Evolutionary conservation across 2,888 invertebrate species (phyloP).

Genomic region (Lymantria monacha): DNA sequence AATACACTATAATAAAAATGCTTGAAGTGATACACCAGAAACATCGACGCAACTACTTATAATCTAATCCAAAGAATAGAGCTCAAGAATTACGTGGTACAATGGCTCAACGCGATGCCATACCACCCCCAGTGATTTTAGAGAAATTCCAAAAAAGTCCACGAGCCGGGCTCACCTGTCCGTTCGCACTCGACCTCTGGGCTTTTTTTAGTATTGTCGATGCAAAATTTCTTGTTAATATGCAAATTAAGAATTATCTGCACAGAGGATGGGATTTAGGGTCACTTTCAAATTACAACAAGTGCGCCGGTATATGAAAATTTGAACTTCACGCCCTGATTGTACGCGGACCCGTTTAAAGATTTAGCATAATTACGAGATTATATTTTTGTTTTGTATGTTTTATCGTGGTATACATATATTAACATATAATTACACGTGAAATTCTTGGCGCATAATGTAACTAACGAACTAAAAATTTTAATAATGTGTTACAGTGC

Average conservation of each 20-base stretch:
- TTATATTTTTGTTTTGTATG: slow-evolving; percentile 57
- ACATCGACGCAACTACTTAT: too few relatives aligned
- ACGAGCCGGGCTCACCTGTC: slow-evolving; percentile 58
- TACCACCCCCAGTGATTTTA: slow-evolving; percentile 44
- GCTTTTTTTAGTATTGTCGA: slow-evolving; percentile 71
- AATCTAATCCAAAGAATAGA: too few relatives aligned
- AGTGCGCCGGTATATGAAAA: slow-evolving; percentile 58
- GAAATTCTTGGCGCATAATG: slow-evolving; percentile 50
- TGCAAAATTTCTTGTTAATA: slow-evolving; percentile 80
- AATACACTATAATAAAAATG: too few relatives aligned
- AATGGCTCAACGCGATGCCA: slow-evolving; percentile 11
- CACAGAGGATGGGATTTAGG: slow-evolving; percentile 64
- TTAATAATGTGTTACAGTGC: slow-evolving; percentile 58
- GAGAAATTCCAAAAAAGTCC: slow-evolving; percentile 60
- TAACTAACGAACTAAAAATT: slow-evolving; percentile 52
- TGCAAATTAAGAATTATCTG: slow-evolving; percentile 79
- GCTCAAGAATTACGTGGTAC: too few relatives aligned
- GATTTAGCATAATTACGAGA: slow-evolving; percentile 68
- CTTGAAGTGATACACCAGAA: too few relatives aligned
- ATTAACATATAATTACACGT: slow-evolving; percentile 57
- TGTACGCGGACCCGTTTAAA: slow-evolving; percentile 61
- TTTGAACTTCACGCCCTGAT: slow-evolving; percentile 63
- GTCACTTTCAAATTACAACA: slow-evolving; percentile 62
- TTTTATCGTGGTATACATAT: slow-evolving; percentile 50
- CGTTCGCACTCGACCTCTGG: slow-evolving; percentile 66